Base-by-base conservation (phyloP, 2,797 vertebrate species). In the Scarus forsteni region DNA sequence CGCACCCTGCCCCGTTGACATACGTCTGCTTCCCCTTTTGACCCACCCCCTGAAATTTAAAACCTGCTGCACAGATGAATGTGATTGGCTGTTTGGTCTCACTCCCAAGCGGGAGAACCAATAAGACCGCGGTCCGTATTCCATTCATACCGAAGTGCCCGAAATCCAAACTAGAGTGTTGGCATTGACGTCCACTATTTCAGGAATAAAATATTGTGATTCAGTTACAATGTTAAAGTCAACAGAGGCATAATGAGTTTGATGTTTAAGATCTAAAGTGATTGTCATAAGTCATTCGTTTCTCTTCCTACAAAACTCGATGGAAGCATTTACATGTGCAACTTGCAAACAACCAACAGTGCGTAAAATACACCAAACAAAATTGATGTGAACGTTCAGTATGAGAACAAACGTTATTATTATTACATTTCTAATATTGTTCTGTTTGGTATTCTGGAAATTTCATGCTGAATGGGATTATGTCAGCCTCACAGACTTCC, bases 51-150 rank as follows among this genome's bases (percentile, higher is more conserved):
- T 19, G 54, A 77, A 77, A 81, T 60, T 43, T 36, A 49, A 78
- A 6, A 38, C 59, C 63, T 57, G 63, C 36, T 6, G 7, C 7
- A 45, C 3, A 19, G n/a, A 0, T 0, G 7, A 45, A 66, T 10
- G 3, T 39, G 67, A 92, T 90, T 91, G 88, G 88, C 78, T 76
- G 42, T 5, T 36, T 3, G 9, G 7, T n/a, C 19, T 27, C 59
- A 15, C 42, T 60, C 6, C n/a, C 7, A 11, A 10, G 3, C 15
- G 8, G 15, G 63, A 44, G 3, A 72, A 45, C 90, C 90, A 91
- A 91, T 92, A 58, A 60, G 6, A 58, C 5, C 8, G 9, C 38
- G 7, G 77, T 84, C 78, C 79, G 84, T 66, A 66, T 82, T 74
- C 39, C 85, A 79, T 71, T 89, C 77, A 88, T 71, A 3, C 10